Percentiles rank a stretch among this genome's conserved stretches.
These are phyloP conservation scores for Trachelipus rathkii DNA, from an alignment of 1,140 invertebrate species.

Conservation along the genomic window DNA sequence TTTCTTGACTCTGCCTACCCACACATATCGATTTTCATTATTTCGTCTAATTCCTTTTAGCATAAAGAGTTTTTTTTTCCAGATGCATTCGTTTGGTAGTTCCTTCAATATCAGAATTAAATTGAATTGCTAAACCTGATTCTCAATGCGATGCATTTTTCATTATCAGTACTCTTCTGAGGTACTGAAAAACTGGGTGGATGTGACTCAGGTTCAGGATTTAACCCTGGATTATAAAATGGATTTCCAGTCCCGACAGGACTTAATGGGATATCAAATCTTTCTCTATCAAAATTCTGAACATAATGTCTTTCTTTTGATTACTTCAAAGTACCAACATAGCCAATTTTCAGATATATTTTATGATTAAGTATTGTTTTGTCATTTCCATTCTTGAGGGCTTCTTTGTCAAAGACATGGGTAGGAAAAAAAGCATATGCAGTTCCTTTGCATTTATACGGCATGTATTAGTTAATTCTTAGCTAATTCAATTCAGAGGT, in stretches of 20 bases:
- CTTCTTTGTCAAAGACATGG: conserved; percentile 3
- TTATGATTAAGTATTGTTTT: conserved; percentile 19
- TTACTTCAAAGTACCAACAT: conserved; percentile 8
- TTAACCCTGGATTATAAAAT: conserved; percentile 24
- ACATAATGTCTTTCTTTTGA: neutral
- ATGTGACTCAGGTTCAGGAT: neutral
- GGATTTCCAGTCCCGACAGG: conserved; percentile 21
- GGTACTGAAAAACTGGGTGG: neutral
- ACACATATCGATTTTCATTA: too few species aligned
- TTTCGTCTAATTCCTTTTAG: too few species aligned
- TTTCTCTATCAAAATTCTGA: conserved; percentile 21
- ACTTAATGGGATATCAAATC: neutral
- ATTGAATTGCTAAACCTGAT: neutral
- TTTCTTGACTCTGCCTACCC: too few species aligned
- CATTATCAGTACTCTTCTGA: neutral
- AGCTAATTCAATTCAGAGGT: conserved; percentile 21
- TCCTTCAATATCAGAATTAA: neutral
- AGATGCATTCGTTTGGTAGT: too few species aligned
- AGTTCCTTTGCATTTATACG: conserved; percentile 22
- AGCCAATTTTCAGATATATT: conserved; percentile 17
- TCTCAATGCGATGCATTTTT: too few species aligned
- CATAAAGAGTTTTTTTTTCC: too few species aligned
- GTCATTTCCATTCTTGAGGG: conserved; percentile 17
- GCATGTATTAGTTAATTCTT: too few species aligned
- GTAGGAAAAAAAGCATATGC: conserved; percentile 23